Base-by-base conservation (phyloP, 2,113 vertebrate genomes). In the Pterocles gutturalis region DNA sequence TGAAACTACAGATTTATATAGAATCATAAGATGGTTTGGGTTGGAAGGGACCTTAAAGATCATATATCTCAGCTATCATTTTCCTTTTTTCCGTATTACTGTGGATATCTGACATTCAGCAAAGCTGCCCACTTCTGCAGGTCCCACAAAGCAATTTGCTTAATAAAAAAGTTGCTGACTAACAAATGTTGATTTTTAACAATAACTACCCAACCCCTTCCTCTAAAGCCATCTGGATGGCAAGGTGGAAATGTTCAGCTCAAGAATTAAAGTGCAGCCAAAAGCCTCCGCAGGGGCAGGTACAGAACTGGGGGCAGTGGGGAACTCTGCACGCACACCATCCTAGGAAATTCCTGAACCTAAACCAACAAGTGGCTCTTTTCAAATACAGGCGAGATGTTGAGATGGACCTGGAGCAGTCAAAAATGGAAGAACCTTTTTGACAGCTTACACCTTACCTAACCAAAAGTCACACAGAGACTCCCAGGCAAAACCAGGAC, bases 241-340 rank as follows among this genome's bases (percentile, higher is more conserved):
- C 9, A 25, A 38, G 13, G 25, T 26, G 46, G 51, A 46, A 46
- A 15, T 2, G 8, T 9, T 72, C 19, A 12, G 43, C 53, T 5
- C 18, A 17, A 8, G 57, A 72, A 62, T 24, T 8, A 1, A 75
- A 49, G n/a, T 1, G 29, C 34, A 73, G 81, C 36, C 43, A n/a
- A 38, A 72, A 82, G 46, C 34, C 41, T 16, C 69, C 20, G 46
- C 41, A 8, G 18, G 2, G 53, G 29, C 1, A 8, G 49, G 10
- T 4, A 7, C 8, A 51, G 67, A 28, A 4, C 4, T 3, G 28
- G 46, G 36, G n/a, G 25, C 18, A 49, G 48, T 1, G 48, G 73
- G 0, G 8, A 60, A 15, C 10, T 10, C 20, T 9, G 31, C 41
- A 9, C 0, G 0, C 38, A 60, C 31, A 41, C 28, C 13, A 15